Percentiles rank a stretch among this genome's conserved stretches.
These are phyloP conservation scores for Chanos chanos DNA, from an alignment of 2,797 vertebrate genomes.

Conservation along the genomic window DNA sequence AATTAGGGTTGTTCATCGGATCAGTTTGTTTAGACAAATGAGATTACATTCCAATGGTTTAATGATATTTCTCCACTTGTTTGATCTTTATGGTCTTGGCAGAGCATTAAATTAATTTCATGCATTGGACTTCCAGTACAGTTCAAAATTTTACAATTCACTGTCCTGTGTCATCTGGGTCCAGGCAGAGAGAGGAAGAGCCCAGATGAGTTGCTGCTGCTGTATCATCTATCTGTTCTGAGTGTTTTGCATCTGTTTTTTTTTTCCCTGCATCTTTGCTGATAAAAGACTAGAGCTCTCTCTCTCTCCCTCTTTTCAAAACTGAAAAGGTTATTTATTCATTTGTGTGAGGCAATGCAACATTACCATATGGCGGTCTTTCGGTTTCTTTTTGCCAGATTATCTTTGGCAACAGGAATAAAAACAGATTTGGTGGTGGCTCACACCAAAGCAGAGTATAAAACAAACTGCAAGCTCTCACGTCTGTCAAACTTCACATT, in stretches of 20 bases:
- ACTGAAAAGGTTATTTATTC: conserved; percentile 41
- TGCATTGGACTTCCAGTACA: conserved; percentile 68
- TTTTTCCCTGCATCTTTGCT: conserved; percentile 52
- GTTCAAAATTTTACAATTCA: conserved; percentile 14
- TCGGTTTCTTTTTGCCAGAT: conserved; percentile 47
- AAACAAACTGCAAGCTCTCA: conserved; percentile 65
- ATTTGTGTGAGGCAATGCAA: conserved; percentile 58
- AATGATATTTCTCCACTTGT: conserved; percentile 95
- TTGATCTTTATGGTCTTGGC: conserved; percentile 94
- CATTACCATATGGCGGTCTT: conserved; percentile 60
- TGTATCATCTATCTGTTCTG: conserved; percentile 55
- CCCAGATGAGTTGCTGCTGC: conserved; percentile 52
- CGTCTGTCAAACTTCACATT: conserved; percentile 53
- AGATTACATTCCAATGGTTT: conserved; percentile 87
- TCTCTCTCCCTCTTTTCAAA: conserved; percentile 61
- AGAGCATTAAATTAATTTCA: conserved; percentile 94
- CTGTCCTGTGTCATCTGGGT: conserved; percentile 20
- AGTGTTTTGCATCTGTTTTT: conserved; percentile 55
- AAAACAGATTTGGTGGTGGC: conserved; percentile 54
- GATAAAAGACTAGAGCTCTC: conserved; percentile 67
- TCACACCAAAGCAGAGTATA: conserved; percentile 50
- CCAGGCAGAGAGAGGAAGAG: conserved; percentile 42
- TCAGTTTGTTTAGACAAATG: conserved; percentile 99
- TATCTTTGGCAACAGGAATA: conserved; percentile 32
- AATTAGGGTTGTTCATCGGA: conserved; percentile 94